phyloP scores from a whole-genome alignment of 2,797 vertebrate genomes.

The Cichlasoma orientale region DNA sequence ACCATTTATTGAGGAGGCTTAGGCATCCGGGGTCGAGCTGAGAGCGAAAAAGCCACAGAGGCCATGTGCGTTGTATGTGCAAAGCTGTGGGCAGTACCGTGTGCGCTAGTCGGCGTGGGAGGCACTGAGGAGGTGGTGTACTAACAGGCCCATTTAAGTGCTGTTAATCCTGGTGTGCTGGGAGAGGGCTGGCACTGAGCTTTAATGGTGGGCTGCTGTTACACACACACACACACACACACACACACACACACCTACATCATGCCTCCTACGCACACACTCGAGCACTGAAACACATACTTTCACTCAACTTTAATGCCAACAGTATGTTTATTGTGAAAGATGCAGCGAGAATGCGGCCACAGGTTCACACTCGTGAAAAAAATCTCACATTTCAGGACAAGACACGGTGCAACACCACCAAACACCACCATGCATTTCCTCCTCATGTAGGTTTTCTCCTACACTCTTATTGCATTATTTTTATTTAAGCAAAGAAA shows the following conservation, averaged over 20 bases:
- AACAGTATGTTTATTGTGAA: constrained; percentile 39
- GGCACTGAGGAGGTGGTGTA: constrained; percentile 63
- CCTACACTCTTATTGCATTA: neutral
- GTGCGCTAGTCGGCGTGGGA: constrained; percentile 64
- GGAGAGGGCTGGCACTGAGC: constrained; percentile 66
- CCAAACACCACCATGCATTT: neutral
- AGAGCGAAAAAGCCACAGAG: constrained; percentile 67
- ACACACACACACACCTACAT: constrained; percentile 38
- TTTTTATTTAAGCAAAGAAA: neutral
- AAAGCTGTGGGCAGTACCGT: constrained; percentile 66
- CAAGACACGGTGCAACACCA: constrained; percentile 3
- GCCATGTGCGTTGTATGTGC: constrained; percentile 48
- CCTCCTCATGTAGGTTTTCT: neutral
- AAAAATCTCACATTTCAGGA: neutral
- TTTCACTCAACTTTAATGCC: constrained; percentile 27
- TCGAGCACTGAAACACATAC: constrained; percentile 24
- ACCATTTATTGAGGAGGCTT: constrained; percentile 70
- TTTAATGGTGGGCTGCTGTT: constrained; percentile 75
- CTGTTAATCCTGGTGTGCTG: constrained; percentile 78
- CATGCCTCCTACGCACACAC: constrained; percentile 54
- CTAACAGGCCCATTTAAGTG: constrained; percentile 77
- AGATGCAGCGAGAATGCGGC: neutral
- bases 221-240: constrained; percentile 34
- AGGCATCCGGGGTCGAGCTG: constrained; percentile 42
- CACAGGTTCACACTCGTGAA: neutral